Conservation (phyloP, 2,113 vertebrate genomes). For the Gila orcuttii region DNA sequence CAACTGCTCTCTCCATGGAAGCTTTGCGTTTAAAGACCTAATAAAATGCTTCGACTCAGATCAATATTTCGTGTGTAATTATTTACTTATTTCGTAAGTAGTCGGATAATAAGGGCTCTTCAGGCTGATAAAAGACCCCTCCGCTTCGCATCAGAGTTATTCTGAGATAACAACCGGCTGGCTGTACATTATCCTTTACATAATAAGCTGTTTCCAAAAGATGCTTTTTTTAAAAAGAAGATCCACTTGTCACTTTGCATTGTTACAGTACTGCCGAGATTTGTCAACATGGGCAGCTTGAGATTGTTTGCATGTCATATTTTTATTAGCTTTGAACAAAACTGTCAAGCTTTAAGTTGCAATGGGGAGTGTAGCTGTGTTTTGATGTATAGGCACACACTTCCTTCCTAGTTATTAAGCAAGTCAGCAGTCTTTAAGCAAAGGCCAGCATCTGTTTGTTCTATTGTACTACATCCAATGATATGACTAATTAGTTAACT, state of each 20-base stretch:
- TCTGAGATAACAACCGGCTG: too few relatives aligned
- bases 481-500: slow-evolving; percentile 23
- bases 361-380: background rate
- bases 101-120: too few relatives aligned
- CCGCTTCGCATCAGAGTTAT: too few relatives aligned
- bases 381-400: slow-evolving; percentile 13
- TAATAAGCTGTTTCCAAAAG: slow-evolving; percentile 13
- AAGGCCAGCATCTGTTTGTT: slow-evolving; percentile 29
- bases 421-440: slow-evolving; percentile 13
- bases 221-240: background rate
- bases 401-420: slow-evolving; percentile 10
- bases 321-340: slow-evolving; percentile 29
- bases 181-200: background rate
- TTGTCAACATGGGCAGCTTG: slow-evolving; percentile 3
- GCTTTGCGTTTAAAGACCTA: too few relatives aligned
- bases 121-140: too few relatives aligned
- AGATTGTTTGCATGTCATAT: slow-evolving; percentile 26
- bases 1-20: too few relatives aligned
- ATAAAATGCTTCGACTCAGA: too few relatives aligned
- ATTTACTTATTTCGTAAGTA: too few relatives aligned
- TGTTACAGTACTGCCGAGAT: slow-evolving; percentile 2
- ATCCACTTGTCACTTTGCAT: slow-evolving; percentile 16
- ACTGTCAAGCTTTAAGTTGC: slow-evolving; percentile 21
- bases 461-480: background rate
- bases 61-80: too few relatives aligned